Evolutionary conservation across 2,797 vertebrate species (phyloP), one percentile per base, ranked within the genome.

Genomic region (Peromyscus aztecus): DNA sequence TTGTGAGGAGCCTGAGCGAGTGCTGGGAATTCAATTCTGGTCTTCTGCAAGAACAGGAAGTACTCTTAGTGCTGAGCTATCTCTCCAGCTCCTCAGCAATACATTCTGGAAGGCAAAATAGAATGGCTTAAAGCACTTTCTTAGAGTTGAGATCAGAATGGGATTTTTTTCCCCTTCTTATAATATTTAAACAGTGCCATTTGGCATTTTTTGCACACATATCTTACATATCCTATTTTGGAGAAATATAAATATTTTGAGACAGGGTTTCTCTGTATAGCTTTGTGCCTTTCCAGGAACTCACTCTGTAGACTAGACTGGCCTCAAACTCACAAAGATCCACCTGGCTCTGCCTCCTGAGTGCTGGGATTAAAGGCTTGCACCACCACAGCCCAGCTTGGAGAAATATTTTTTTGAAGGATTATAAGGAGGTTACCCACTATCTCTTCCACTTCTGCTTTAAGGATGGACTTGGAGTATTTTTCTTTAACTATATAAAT

Each of bases 21-120:
- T 37, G 46, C 27, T 87, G 61, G 61, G 61, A 83, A 85, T 85
- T 10, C 43, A 67, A 14, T 1, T 23, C 31, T 24, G 31, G 46
- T 57, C 16, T 8, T 24, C 84, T 87, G 13, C 2, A 71, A 71
- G 34, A 71, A 55, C 65, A 71, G 65, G 34, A 71, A 55, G 23
- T 10, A 87, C 46, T 71, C 34, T 55, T 37, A 27, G 10, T 71
- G 34, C 31, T 37, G 24, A 73, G 8, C 13, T 23, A 55, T 31
- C 4, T 57, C 49, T 40, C 49, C 49, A 73, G 49, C 23, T 37
- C 8, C 49, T 71, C 63, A 29, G 84, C 40, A 14, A 71, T 29
- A 55, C 34, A 40, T 73, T 73, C 94, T 85, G 71, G 67, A 82
- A 94, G 78, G 59, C 61, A 87, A 95, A 94, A 55, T 21, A 75